A percentile compares a stretch with the other conserved stretches of the same genome.
Evolutionary conservation across 2,113 vertebrate species (phyloP).

Genomic region (Nansenia antarctica): DNA sequence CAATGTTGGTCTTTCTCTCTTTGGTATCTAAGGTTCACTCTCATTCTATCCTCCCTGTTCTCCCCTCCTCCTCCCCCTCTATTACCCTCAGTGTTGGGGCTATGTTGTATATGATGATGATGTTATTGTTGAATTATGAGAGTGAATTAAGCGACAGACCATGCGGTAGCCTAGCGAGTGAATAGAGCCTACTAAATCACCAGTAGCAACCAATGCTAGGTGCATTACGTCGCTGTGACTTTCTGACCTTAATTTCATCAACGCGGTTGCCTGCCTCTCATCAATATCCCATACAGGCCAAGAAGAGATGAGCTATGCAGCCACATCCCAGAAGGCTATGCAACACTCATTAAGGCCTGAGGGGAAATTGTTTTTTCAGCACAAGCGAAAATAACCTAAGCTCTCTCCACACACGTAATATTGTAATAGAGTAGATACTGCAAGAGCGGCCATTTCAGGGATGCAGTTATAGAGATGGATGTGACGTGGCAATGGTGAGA

Average conservation of each 20-base stretch:
- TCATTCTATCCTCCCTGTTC: no score
- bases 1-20: no score
- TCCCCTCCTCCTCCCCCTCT: no score
- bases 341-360: constrained; percentile 1
- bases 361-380: constrained; percentile 6
- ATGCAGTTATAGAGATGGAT: constrained; percentile 6
- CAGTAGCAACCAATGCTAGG: constrained; percentile 4
- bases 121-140: neutral
- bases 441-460: constrained; percentile 4
- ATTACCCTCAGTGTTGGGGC: neutral
- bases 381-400: constrained; percentile 1
- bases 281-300: constrained; percentile 33
- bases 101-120: neutral
- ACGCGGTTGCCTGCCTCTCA: constrained; percentile 29
- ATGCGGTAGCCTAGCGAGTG: neutral
- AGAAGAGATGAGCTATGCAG: constrained; percentile 13
- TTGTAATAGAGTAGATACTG: constrained; percentile 22
- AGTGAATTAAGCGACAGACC: constrained; percentile 17
- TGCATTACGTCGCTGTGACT: constrained; percentile 3
- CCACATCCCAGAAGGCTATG: neutral
- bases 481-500: neutral
- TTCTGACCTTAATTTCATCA: constrained; percentile 32
- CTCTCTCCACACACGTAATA: constrained; percentile 9
- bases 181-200: constrained; percentile 21
- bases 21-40: no score